Conservation (phyloP, 2,888 invertebrate genomes). For the Auanema sp. region DNA sequence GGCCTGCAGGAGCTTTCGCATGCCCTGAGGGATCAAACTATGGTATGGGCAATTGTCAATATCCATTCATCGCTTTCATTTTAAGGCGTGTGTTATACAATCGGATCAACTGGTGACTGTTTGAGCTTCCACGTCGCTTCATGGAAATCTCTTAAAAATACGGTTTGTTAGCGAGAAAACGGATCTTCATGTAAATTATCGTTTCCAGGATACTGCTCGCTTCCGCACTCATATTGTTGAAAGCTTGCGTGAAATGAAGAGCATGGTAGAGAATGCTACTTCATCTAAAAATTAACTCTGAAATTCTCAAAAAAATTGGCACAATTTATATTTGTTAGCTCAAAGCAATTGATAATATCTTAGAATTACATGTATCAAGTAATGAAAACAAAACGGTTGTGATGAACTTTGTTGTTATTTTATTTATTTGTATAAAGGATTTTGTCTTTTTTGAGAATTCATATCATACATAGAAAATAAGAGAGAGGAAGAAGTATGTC, state of each 20-base stretch:
- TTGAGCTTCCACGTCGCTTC: slow-evolving; percentile 53
- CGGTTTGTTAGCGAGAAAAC: slow-evolving; percentile 22
- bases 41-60: slow-evolving; percentile 15
- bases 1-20: slow-evolving; percentile 56
- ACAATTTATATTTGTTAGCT: too few relatives aligned
- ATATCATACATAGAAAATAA: too few relatives aligned
- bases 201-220: slow-evolving; percentile 33
- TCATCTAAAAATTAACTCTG: slow-evolving; percentile 4
- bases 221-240: slow-evolving; percentile 37
- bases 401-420: too few relatives aligned
- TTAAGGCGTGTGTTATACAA: slow-evolving; percentile 53
- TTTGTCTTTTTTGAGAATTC: too few relatives aligned
- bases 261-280: slow-evolving; percentile 40
- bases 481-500: too few relatives aligned
- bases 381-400: too few relatives aligned
- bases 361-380: too few relatives aligned
- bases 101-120: slow-evolving; percentile 48
- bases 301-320: too few relatives aligned
- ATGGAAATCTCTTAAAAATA: slow-evolving; percentile 42
- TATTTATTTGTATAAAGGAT: too few relatives aligned
- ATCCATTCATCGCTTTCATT: background rate
- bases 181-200: background rate
- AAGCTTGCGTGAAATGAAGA: slow-evolving; percentile 40
- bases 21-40: slow-evolving; percentile 55
- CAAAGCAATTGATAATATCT: too few relatives aligned